Percentiles rank a stretch among this genome's conserved stretches.
phyloP scores from a whole-genome alignment of 2,797 vertebrate species.

The Clamator glandarius region DNA sequence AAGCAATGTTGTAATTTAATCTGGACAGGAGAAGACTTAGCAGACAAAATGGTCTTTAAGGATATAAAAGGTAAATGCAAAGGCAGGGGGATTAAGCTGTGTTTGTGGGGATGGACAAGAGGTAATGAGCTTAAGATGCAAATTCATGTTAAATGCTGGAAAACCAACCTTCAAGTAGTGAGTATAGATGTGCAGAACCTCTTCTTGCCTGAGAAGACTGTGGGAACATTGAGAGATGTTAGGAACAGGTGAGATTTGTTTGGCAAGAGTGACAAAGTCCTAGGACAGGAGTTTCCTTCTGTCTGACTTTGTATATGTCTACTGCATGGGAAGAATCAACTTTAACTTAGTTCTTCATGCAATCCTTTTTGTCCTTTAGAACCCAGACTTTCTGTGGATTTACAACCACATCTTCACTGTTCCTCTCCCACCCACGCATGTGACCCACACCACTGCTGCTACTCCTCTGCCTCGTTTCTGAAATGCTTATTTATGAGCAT shows the following conservation, averaged over 20 bases:
- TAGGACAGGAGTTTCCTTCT: background rate
- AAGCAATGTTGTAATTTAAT: background rate
- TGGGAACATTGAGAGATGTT: background rate
- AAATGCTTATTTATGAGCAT: background rate
- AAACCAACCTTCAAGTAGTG: background rate
- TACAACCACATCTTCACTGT: accelerated
- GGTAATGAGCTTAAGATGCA: background rate
- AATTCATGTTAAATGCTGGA: background rate
- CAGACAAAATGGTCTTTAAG: background rate
- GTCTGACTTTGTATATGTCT: background rate
- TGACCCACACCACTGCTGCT: background rate
- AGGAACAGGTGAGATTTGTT: background rate
- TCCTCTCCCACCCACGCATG: accelerated
- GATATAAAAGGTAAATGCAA: background rate
- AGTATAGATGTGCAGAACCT: background rate
- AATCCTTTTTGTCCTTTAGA: background rate
- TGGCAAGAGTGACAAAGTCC: background rate
- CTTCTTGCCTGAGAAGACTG: background rate
- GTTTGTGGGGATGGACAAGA: background rate
- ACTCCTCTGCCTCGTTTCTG: background rate
- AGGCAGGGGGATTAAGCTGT: background rate
- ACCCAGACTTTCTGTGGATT: background rate
- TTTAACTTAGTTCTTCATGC: background rate
- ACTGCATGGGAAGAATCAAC: background rate
- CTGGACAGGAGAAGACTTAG: background rate